Percentiles rank a stretch among this genome's conserved stretches.
phyloP scores from a whole-genome alignment of 2,797 vertebrate genomes.

The Ceryle rudis region DNA sequence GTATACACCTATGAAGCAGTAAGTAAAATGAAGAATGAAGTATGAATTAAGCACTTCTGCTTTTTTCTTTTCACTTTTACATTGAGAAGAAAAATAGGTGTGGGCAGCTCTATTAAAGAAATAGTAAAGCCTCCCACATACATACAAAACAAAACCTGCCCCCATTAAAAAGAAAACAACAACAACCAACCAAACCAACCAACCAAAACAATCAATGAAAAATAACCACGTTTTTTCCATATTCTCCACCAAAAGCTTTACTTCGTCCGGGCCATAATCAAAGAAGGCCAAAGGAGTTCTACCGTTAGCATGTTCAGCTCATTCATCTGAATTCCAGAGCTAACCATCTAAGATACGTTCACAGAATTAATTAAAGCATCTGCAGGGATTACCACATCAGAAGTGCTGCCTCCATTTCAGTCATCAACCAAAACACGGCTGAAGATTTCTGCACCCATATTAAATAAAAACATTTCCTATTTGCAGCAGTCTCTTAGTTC shows the following conservation, averaged over 20 bases:
- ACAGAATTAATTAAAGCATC: background rate
- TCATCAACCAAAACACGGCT: background rate
- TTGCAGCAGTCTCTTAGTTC: background rate
- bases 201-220: background rate
- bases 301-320: background rate
- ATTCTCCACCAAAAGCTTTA: background rate
- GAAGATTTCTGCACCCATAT: background rate
- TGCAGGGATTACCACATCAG: background rate
- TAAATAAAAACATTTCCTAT: background rate
- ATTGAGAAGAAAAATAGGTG: background rate
- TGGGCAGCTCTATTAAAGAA: background rate
- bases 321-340: background rate
- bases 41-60: rapidly evolving
- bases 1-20: background rate
- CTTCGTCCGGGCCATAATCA: background rate
- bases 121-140: background rate
- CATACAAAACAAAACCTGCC: background rate
- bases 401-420: background rate
- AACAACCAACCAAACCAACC: background rate
- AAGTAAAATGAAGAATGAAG: background rate
- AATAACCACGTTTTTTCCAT: background rate
- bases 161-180: background rate
- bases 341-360: background rate
- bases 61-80: background rate
- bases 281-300: background rate